These are phyloP conservation scores for Heterohyrax brucei DNA, from an alignment of 2,797 vertebrate species.

Conservation along the genomic window DNA sequence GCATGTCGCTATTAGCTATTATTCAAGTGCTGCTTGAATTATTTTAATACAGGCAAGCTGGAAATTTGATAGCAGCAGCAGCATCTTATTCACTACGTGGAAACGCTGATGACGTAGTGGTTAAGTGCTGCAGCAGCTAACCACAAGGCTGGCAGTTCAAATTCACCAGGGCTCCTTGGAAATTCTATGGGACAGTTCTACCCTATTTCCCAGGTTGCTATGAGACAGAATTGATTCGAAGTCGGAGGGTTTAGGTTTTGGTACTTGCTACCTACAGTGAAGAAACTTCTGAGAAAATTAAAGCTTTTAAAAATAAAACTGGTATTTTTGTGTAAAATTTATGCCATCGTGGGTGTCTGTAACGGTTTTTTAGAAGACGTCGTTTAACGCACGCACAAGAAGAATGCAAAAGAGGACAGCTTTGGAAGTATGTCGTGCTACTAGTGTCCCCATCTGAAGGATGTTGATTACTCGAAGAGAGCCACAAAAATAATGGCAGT, in stretches of 20 bases:
- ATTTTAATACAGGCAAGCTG: background rate
- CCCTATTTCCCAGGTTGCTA: too few relatives aligned
- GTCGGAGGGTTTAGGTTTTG: too few relatives aligned
- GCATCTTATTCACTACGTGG: background rate
- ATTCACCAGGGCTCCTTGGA: too few relatives aligned
- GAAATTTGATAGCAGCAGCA: background rate
- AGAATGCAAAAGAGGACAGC: background rate
- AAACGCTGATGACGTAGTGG: too few relatives aligned
- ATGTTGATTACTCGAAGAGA: conserved; percentile 56
- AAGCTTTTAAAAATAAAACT: background rate
- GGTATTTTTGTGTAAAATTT: background rate
- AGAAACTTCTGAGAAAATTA: background rate
- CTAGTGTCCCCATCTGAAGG: conserved; percentile 48
- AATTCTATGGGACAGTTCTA: too few relatives aligned
- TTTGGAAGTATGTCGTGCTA: background rate
- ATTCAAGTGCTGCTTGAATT: background rate
- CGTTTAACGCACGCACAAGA: conserved; percentile 55
- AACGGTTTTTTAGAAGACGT: background rate
- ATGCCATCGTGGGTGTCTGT: background rate
- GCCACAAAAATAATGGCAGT: conserved; percentile 32
- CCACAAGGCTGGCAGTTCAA: too few relatives aligned
- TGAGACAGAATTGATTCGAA: too few relatives aligned
- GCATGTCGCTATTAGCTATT: background rate
- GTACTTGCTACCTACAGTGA: background rate
- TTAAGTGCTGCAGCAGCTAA: too few relatives aligned